A percentile compares a stretch with the other conserved stretches of the same genome.
These are phyloP conservation scores for Columba guinea DNA, from an alignment of 2,797 vertebrate species.

Conservation along the genomic window DNA sequence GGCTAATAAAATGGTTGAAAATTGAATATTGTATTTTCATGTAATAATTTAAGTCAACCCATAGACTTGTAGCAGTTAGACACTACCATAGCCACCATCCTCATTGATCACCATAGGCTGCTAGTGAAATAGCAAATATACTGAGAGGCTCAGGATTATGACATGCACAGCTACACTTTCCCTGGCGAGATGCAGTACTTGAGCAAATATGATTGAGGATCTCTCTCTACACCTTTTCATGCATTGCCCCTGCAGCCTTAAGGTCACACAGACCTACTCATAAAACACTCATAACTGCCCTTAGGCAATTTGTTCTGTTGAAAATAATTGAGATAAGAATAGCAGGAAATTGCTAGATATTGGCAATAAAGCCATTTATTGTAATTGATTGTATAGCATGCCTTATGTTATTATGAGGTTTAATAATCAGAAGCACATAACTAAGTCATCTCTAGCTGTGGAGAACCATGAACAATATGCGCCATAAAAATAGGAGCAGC, in stretches of 20 bases:
- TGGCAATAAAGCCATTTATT: slow-evolving; percentile 60
- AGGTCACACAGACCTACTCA: not conserved
- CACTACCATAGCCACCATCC: not conserved
- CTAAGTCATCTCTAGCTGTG: slow-evolving; percentile 40
- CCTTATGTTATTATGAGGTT: slow-evolving; percentile 49
- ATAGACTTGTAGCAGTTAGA: not conserved
- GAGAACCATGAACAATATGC: slow-evolving; percentile 19
- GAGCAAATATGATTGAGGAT: not conserved
- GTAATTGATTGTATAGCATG: slow-evolving; percentile 58
- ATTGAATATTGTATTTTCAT: not conserved
- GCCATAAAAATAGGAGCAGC: slow-evolving; percentile 50
- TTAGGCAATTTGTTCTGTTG: not conserved
- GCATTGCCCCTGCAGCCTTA: not conserved
- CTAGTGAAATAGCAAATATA: not conserved
- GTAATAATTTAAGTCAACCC: not conserved
- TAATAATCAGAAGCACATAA: slow-evolving; percentile 57
- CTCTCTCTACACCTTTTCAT: not conserved
- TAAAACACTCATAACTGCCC: not conserved
- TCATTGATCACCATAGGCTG: not conserved
- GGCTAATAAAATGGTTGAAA: not conserved
- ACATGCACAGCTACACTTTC: not conserved
- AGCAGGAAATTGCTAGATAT: slow-evolving; percentile 70
- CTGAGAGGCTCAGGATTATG: not conserved
- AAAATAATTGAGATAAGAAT: slow-evolving; percentile 51
- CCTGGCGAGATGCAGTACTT: not conserved